Evolutionary conservation across 2,888 invertebrate species (phyloP).

Genomic region (Azorinus chamasolen): DNA sequence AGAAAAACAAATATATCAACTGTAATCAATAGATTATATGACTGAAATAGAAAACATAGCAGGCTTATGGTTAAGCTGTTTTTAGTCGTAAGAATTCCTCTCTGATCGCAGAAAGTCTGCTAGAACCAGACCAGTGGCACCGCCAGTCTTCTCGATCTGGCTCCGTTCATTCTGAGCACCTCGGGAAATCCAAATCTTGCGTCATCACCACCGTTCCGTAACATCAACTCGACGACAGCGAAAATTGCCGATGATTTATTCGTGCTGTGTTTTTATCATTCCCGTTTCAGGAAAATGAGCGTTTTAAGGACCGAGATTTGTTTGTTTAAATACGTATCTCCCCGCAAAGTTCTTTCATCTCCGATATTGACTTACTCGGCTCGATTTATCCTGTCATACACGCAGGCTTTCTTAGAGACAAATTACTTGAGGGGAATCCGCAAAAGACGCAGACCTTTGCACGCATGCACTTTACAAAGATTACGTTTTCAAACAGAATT

Average conservation of each 20-base stretch:
- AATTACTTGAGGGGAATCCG: slow-evolving; percentile 50
- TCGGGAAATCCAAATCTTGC: slow-evolving; percentile 48
- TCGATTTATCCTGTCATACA: slow-evolving; percentile 63
- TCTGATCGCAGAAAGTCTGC: slow-evolving; percentile 50
- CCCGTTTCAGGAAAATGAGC: slow-evolving; percentile 51
- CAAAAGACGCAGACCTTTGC: slow-evolving; percentile 19
- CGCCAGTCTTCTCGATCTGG: slow-evolving; percentile 21
- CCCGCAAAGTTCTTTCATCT: slow-evolving; percentile 63
- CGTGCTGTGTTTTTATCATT: slow-evolving; percentile 63
- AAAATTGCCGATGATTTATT: slow-evolving; percentile 61
- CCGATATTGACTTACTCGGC: slow-evolving; percentile 58
- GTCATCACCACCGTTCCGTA: slow-evolving; percentile 55
- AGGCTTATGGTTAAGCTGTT: slow-evolving; percentile 59
- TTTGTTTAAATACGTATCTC: slow-evolving; percentile 69
- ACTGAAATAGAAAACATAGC: too few species aligned
- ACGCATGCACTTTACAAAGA: slow-evolving; percentile 54
- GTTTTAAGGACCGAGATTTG: slow-evolving; percentile 64
- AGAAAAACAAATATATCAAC: too few species aligned
- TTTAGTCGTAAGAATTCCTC: slow-evolving; percentile 45
- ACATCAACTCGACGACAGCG: slow-evolving; percentile 54
- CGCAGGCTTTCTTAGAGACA: slow-evolving; percentile 50
- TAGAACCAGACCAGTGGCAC: slow-evolving; percentile 30
- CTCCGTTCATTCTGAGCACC: slow-evolving; percentile 33
- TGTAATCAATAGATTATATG: too few species aligned
- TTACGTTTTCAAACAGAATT: slow-evolving; percentile 57